Evolutionary conservation across 2,113 vertebrate species (phyloP).

Genomic region (Gnathonemus longibarbis): DNA sequence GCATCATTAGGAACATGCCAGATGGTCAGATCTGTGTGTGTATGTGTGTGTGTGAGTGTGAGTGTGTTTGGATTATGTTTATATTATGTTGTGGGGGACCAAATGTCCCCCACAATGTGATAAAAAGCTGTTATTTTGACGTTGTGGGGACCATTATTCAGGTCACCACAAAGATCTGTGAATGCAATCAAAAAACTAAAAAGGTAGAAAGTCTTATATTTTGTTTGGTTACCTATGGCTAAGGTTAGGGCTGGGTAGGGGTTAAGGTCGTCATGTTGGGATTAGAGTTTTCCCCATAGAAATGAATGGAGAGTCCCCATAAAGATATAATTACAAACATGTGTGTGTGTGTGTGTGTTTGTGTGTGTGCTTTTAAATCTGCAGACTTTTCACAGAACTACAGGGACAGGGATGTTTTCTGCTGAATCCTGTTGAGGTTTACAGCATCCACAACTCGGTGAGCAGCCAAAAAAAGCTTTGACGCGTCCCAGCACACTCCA

Average conservation of each 20-base stretch:
- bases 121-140: no score
- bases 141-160: no score
- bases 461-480: background rate
- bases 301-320: no score
- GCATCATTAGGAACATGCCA: constrained; percentile 11
- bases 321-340: background rate
- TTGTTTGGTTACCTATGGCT: no score
- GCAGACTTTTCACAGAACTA: background rate
- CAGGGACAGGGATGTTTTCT: background rate
- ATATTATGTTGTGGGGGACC: no score
- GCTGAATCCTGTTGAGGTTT: background rate
- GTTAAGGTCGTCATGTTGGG: no score
- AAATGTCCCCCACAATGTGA: background rate
- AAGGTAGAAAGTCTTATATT: no score
- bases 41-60: background rate
- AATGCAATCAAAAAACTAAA: no score
- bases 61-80: background rate
- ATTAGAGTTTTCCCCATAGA: no score
- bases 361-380: background rate
- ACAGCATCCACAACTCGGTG: background rate
- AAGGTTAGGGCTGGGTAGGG: no score
- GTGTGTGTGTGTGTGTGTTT: background rate
- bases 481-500: background rate
- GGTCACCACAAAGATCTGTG: no score
- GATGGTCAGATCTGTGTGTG: constrained; percentile 2